Base-by-base conservation (phyloP, 2,888 invertebrate species). In the Magallana nippona region DNA sequence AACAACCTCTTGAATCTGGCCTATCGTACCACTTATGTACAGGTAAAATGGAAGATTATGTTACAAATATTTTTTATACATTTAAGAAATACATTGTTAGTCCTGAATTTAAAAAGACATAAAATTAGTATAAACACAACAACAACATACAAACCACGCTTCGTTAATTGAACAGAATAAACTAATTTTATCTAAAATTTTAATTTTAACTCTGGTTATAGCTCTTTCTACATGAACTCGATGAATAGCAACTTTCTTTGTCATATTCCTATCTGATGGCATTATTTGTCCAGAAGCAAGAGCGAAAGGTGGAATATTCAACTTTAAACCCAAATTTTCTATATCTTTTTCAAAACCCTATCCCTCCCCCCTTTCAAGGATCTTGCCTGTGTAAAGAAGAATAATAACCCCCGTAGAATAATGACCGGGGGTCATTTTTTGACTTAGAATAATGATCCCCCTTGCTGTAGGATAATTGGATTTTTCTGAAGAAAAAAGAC, bases 331-430 rank as follows among this genome's bases (percentile, higher is more conserved):
- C 22, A 84, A 71, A 22, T 78, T 13, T 32, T 83, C 80, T 32
- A 86, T 79, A 63, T 86, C 85, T 11, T 86, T 78, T 8, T 44
- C 1, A 10, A 87, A 86, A 86, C 19, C 86, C 86, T 78, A n/a
- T 17, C 60, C 79, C 79, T 82, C 82, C 10, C 79, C 84, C 10
- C n/a, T n/a, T n/a, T 82, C 79, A 10, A 77, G 10, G 1, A 82
- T 78, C 19, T 62, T 78, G 1, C 82, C 82, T n/a, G n/a, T n/a
- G n/a, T n/a, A n/a, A n/a, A n/a, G n/a, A n/a, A n/a, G n/a, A n/a
- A n/a, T n/a, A n/a, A n/a, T n/a, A n/a, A n/a, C n/a, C n/a, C n/a
- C n/a, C n/a, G n/a, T n/a, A n/a, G n/a, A n/a, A n/a, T n/a, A n/a
- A n/a, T n/a, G n/a, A n/a, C n/a, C n/a, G n/a, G n/a, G n/a, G n/a